phyloP scores from a whole-genome alignment of 2,113 vertebrate species.

The Rallus limicola region DNA sequence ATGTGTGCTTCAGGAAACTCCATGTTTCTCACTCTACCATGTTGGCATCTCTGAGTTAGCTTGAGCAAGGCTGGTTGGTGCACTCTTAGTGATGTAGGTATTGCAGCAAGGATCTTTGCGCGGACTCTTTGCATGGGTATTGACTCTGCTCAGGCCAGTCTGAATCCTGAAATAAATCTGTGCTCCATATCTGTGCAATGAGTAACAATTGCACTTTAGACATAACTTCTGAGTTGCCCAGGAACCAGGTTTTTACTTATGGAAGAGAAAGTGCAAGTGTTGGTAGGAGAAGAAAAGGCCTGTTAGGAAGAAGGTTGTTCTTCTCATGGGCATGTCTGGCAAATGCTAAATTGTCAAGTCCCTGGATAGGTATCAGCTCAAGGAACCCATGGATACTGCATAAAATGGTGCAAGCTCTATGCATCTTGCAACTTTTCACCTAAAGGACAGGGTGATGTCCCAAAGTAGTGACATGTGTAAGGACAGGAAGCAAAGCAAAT shows the following conservation, averaged over 20 bases:
- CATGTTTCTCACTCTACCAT: not conserved
- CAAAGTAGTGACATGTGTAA: not conserved
- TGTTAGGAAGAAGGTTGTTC: not conserved
- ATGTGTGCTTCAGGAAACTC: not conserved
- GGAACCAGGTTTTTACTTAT: not conserved
- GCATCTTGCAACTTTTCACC: not conserved
- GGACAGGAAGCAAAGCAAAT: not conserved
- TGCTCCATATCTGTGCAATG: not conserved
- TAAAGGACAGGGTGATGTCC: not conserved
- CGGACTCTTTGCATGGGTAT: not conserved
- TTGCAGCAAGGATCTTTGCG: not conserved
- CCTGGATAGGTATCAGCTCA: not conserved
- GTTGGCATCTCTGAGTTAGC: not conserved
- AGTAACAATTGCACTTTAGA: not conserved
- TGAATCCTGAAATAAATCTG: not conserved
- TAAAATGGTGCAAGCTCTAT: not conserved
- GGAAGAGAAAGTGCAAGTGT: not conserved
- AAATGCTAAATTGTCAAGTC: not conserved
- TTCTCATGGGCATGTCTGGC: not conserved
- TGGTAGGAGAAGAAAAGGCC: slow-evolving; percentile 15
- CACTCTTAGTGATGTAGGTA: not conserved
- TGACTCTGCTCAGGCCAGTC: not conserved
- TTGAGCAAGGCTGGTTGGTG: not conserved
- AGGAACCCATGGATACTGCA: not conserved
- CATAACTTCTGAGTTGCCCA: not conserved